Conservation (phyloP, 2,113 vertebrate genomes). For the Antechinus stuartii region DNA sequence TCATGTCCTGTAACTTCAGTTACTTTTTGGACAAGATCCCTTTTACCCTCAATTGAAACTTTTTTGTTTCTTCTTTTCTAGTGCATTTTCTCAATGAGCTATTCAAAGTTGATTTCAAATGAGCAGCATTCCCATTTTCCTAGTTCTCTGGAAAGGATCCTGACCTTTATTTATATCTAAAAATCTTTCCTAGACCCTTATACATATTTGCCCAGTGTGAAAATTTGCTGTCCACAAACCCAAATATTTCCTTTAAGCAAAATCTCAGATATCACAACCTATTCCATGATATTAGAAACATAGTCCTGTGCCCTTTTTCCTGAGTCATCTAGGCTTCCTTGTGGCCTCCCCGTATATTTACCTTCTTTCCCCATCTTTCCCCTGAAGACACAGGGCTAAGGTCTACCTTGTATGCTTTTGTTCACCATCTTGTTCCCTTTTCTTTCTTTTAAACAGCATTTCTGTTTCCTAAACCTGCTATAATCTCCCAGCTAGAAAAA, state of each 20-base stretch:
- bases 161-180: not conserved
- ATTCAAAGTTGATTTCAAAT: not conserved
- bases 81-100: not conserved
- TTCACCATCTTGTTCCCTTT: not conserved
- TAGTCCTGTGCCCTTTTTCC: not conserved
- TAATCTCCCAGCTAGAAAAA: constrained; percentile 25
- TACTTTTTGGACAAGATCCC: not conserved
- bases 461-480: not conserved
- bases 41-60: not conserved
- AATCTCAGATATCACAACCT: not conserved
- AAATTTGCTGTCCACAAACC: not conserved
- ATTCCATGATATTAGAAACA: not conserved
- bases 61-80: not conserved
- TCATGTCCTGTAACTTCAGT: not conserved
- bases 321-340: not conserved
- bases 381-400: not conserved
- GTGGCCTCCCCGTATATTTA: not conserved
- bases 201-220: not conserved
- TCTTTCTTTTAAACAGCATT: not conserved
- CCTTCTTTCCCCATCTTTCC: not conserved
- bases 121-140: not conserved
- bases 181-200: not conserved
- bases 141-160: not conserved
- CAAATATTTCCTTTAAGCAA: not conserved
- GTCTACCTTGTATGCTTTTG: constrained; percentile 26